Evolutionary conservation across 2,113 vertebrate species (phyloP).

Genomic region (Heteronetta atricapilla): DNA sequence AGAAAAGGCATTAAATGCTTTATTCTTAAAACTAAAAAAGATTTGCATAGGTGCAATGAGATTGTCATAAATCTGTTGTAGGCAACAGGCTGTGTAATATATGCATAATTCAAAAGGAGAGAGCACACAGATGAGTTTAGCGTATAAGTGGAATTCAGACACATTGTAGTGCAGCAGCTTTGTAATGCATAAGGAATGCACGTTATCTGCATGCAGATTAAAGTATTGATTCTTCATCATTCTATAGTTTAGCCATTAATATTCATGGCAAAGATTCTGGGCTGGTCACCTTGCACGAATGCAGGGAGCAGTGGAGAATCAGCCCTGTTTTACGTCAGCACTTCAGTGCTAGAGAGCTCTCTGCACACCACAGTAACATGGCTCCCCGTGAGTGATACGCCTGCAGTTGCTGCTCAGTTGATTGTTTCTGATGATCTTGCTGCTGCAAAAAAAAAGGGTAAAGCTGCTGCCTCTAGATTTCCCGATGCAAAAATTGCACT

Average conservation of each 20-base stretch:
- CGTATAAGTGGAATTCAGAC: constrained; percentile 1
- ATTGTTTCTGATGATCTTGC: constrained; percentile 62
- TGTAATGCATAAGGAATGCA: constrained; percentile 12
- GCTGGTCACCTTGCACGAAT: constrained; percentile 24
- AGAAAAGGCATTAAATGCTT: constrained; percentile 51
- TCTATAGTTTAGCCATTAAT: not conserved
- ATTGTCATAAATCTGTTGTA: constrained; percentile 62
- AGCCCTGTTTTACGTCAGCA: not conserved
- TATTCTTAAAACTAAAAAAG: constrained; percentile 46
- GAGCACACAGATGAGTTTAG: constrained; percentile 30
- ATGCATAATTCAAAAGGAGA: constrained; percentile 64
- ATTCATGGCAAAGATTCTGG: not conserved
- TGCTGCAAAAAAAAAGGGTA: constrained; percentile 37
- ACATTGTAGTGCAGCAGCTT: constrained; percentile 1
- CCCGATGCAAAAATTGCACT: constrained; percentile 68
- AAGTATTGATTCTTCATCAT: constrained; percentile 44
- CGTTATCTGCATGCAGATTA: constrained; percentile 40
- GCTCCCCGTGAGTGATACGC: constrained; percentile 24
- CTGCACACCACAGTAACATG: constrained; percentile 24
- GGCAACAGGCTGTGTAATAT: constrained; percentile 59
- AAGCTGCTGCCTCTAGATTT: constrained; percentile 67
- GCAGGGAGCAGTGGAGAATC: not conserved
- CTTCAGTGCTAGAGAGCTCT: not conserved
- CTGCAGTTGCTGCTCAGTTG: constrained; percentile 54
- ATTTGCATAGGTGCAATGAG: constrained; percentile 64